These are phyloP conservation scores for Charina bottae DNA, from an alignment of 2,113 vertebrate species.

Conservation along the genomic window DNA sequence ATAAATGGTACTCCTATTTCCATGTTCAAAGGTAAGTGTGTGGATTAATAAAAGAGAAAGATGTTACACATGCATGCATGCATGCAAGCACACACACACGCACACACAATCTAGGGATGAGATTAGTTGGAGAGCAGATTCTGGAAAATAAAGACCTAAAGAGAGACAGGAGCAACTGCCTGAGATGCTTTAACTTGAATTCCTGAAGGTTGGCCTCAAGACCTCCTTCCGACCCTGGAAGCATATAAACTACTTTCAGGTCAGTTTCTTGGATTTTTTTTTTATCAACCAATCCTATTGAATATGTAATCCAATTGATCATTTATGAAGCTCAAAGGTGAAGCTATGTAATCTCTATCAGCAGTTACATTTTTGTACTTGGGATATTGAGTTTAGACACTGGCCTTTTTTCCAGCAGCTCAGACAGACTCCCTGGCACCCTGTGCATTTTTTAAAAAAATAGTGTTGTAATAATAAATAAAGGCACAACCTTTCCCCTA, in stretches of 20 bases:
- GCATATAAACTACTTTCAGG: neutral
- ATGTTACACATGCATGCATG: slow-evolving; percentile 26
- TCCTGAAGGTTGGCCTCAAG: neutral
- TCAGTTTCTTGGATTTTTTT: neutral
- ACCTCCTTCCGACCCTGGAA: neutral
- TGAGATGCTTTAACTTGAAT: neutral
- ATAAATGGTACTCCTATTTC: neutral
- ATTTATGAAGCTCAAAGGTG: slow-evolving; percentile 10
- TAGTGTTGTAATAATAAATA: no score
- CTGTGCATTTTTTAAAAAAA: no score
- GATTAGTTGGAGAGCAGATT: slow-evolving; percentile 44
- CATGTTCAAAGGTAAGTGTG: slow-evolving; percentile 11
- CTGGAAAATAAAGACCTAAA: neutral
- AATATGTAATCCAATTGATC: no score
- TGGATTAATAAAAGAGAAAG: slow-evolving; percentile 28
- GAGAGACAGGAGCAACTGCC: neutral
- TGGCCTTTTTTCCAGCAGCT: neutral
- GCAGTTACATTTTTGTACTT: neutral
- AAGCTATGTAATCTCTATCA: neutral
- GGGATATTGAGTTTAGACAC: neutral
- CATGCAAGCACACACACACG: slow-evolving; percentile 5
- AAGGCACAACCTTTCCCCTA: no score
- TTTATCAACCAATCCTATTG: neutral
- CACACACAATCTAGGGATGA: slow-evolving; percentile 60
- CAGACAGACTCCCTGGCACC: neutral